These are phyloP conservation scores for Zingel zingel DNA, from an alignment of 2,113 vertebrate genomes.

Conservation along the genomic window DNA sequence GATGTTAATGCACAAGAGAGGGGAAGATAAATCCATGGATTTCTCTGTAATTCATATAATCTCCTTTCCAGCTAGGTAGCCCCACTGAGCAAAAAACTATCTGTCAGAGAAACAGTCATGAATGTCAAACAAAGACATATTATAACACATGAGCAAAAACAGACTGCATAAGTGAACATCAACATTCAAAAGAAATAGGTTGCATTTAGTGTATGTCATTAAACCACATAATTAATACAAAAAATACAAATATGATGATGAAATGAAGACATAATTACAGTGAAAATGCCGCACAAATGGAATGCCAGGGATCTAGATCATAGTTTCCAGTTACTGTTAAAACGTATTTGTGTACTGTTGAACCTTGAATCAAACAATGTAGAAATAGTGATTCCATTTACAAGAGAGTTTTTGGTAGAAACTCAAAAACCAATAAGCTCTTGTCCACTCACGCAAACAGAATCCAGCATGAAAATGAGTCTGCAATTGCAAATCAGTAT, in stretches of 20 bases:
- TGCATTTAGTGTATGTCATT: neutral
- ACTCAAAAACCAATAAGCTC: conserved; percentile 39
- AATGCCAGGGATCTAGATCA: neutral
- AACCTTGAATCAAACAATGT: neutral
- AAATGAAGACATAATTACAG: neutral
- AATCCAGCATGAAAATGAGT: conserved; percentile 38
- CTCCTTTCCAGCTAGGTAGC: neutral
- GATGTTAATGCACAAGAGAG: neutral
- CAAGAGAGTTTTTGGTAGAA: conserved; percentile 39
- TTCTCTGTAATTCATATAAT: conserved; percentile 7
- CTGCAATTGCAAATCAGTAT: conserved; percentile 33
- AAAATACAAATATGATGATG: neutral
- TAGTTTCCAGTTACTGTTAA: neutral
- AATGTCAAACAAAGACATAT: neutral
- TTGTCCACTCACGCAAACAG: conserved; percentile 41
- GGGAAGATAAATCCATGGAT: neutral
- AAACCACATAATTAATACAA: neutral
- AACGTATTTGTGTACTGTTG: neutral
- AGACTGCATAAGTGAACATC: neutral
- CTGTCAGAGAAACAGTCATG: neutral
- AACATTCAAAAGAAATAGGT: neutral
- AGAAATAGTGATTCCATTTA: neutral
- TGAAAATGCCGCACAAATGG: neutral
- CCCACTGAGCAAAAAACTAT: neutral
- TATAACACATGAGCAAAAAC: neutral